Conservation (phyloP, 2,113 vertebrate genomes). For the Solea senegalensis region DNA sequence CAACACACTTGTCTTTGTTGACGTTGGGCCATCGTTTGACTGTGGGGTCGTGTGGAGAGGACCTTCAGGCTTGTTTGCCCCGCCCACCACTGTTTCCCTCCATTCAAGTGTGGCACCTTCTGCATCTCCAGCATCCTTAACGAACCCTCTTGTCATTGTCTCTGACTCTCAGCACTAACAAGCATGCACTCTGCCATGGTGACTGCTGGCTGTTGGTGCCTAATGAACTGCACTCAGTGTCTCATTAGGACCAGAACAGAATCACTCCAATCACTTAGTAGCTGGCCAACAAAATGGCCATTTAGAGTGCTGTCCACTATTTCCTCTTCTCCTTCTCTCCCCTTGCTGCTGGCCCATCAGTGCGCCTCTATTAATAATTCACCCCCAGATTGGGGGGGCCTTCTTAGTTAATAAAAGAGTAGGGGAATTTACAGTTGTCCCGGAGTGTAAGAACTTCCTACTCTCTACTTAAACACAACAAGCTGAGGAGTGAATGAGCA, state of each 20-base stretch:
- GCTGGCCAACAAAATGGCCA: slow-evolving; percentile 56
- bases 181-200: slow-evolving; percentile 32
- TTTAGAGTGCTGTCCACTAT: slow-evolving; percentile 47
- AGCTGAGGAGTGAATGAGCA: slow-evolving; percentile 20
- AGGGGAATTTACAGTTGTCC: slow-evolving; percentile 60
- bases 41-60: background rate
- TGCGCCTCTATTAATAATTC: slow-evolving; percentile 73
- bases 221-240: slow-evolving; percentile 66
- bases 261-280: slow-evolving; percentile 61
- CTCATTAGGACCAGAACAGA: slow-evolving; percentile 61
- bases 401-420: slow-evolving; percentile 72
- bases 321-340: slow-evolving; percentile 21
- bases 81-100: background rate
- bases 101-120: slow-evolving; percentile 29
- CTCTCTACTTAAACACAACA: slow-evolving; percentile 41
- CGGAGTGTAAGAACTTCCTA: slow-evolving; percentile 20
- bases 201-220: slow-evolving; percentile 35
- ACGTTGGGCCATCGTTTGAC: slow-evolving; percentile 10
- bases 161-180: slow-evolving; percentile 41
- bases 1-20: slow-evolving; percentile 31
- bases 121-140: slow-evolving; percentile 40
- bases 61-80: slow-evolving; percentile 34
- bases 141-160: slow-evolving; percentile 48
- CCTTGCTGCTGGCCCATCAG: slow-evolving; percentile 34
- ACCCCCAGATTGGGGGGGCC: slow-evolving; percentile 62